Evolutionary conservation across 2,888 invertebrate genomes (phyloP).

Genomic region (Sclerodermus sp.): DNA sequence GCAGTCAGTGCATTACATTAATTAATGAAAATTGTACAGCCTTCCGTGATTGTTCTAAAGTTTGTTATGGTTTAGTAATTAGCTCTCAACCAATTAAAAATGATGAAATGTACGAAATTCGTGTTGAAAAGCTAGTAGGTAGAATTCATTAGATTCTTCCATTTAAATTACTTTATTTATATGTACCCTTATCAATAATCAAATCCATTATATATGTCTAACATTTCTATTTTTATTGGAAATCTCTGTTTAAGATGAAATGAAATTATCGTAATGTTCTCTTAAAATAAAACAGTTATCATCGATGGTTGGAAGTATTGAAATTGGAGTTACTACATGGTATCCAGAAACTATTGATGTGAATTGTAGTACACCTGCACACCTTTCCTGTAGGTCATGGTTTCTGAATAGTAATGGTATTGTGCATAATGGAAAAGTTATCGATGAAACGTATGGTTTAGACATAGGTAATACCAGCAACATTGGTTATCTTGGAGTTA

Average conservation of each 20-base stretch:
- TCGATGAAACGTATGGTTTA: constrained; percentile 81
- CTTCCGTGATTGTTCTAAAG: constrained; percentile 76
- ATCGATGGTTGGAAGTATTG: constrained; percentile 77
- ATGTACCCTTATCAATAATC: background rate
- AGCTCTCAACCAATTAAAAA: constrained; percentile 78
- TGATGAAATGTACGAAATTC: constrained; percentile 83
- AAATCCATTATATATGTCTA: background rate
- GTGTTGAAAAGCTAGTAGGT: constrained; percentile 90
- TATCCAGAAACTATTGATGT: constrained; percentile 70
- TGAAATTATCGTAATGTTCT: constrained; percentile 17
- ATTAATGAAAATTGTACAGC: constrained; percentile 84
- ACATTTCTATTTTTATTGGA: background rate
- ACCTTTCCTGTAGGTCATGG: constrained; percentile 83
- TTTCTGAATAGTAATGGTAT: constrained; percentile 87
- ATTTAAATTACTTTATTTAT: background rate
- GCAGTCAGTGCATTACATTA: constrained; percentile 83
- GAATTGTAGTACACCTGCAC: constrained; percentile 73
- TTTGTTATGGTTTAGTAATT: constrained; percentile 85
- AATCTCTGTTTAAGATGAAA: constrained; percentile 2
- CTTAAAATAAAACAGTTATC: constrained; percentile 64
- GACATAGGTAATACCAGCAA: constrained; percentile 83
- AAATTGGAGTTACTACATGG: constrained; percentile 73
- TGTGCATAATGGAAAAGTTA: constrained; percentile 79
- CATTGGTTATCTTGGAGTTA: constrained; percentile 80
- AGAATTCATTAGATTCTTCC: constrained; percentile 28